These are phyloP conservation scores for Clarias batrachus DNA, from an alignment of 2,113 vertebrate species.

Conservation along the genomic window DNA sequence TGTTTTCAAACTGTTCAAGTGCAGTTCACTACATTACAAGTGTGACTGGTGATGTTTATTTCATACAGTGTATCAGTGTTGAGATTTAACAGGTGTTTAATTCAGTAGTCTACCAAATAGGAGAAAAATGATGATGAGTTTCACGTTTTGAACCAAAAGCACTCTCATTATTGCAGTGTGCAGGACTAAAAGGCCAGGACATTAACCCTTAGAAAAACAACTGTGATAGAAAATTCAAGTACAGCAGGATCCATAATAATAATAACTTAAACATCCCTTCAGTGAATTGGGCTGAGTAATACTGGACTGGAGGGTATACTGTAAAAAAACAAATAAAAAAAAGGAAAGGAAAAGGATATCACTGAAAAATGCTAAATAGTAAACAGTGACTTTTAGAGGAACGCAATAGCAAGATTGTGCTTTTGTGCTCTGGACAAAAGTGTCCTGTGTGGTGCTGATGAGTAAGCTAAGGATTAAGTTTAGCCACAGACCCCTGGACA, in stretches of 20 bases:
- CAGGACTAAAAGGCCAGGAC: slow-evolving; percentile 29
- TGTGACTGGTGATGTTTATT: slow-evolving; percentile 21
- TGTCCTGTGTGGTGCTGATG: slow-evolving; percentile 54
- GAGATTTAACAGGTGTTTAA: not conserved
- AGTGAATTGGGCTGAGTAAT: slow-evolving; percentile 58
- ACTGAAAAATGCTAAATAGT: slow-evolving; percentile 38
- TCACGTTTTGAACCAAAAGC: not conserved
- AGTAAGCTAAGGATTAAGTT: slow-evolving; percentile 57
- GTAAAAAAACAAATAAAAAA: slow-evolving; percentile 54
- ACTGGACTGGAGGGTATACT: slow-evolving; percentile 61
- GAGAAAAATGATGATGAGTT: not conserved
- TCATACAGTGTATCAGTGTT: not conserved
- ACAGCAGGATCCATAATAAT: slow-evolving; percentile 61
- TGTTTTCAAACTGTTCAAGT: slow-evolving; percentile 12
- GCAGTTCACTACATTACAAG: not conserved
- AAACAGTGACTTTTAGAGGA: slow-evolving; percentile 17
- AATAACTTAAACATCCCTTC: slow-evolving; percentile 38
- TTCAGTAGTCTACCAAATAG: slow-evolving; percentile 26
- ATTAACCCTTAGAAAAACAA: slow-evolving; percentile 9
- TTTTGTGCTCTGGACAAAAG: slow-evolving; percentile 45
- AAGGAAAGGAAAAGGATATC: slow-evolving; percentile 50
- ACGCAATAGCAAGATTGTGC: slow-evolving; percentile 2
- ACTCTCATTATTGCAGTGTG: slow-evolving; percentile 40
- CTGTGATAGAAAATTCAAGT: slow-evolving; percentile 65
- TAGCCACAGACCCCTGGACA: slow-evolving; percentile 63